Evolutionary conservation across 2,888 invertebrate species (phyloP).

Genomic region (Hirtodrosophila alboralis): DNA sequence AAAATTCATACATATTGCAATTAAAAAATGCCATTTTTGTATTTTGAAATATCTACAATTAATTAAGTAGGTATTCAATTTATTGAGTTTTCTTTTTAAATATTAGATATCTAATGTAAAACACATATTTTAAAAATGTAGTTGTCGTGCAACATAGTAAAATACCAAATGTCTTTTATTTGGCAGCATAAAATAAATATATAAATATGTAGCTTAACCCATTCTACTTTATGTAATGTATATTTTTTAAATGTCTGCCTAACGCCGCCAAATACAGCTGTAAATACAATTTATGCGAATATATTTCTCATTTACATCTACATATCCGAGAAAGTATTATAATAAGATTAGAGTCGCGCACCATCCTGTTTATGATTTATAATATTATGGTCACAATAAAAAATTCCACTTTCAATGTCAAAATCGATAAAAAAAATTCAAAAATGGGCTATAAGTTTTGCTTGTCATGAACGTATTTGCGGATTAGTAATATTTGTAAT

Average conservation of each 20-base stretch:
- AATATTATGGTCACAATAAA: conserved; percentile 56
- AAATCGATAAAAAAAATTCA: conserved; percentile 3
- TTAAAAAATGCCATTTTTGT: too few relatives aligned
- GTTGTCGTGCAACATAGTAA: conserved; percentile 39
- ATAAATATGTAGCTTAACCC: conserved; percentile 70
- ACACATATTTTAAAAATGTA: too few relatives aligned
- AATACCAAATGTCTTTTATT: conserved; percentile 63
- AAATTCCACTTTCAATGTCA: conserved; percentile 52
- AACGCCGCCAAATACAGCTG: conserved; percentile 49
- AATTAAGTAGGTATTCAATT: background rate
- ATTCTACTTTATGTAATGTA: conserved; percentile 52
- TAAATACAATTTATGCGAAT: conserved; percentile 63
- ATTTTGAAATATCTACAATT: too few relatives aligned
- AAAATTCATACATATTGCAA: too few relatives aligned
- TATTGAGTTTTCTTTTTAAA: too few relatives aligned
- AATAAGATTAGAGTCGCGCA: conserved; percentile 43
- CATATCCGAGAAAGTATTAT: conserved; percentile 34
- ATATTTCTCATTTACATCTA: conserved; percentile 4
- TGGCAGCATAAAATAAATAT: conserved; percentile 61
- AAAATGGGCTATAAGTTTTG: too few relatives aligned
- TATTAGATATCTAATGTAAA: too few relatives aligned
- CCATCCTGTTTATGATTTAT: conserved; percentile 61
- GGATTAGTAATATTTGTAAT: conserved; percentile 30
- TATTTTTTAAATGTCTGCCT: conserved; percentile 41
- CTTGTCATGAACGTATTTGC: conserved; percentile 9